Evolutionary conservation across 2,113 vertebrate genomes (phyloP), one percentile per base, ranked within the genome.

Genomic region (Steatornis caripensis): DNA sequence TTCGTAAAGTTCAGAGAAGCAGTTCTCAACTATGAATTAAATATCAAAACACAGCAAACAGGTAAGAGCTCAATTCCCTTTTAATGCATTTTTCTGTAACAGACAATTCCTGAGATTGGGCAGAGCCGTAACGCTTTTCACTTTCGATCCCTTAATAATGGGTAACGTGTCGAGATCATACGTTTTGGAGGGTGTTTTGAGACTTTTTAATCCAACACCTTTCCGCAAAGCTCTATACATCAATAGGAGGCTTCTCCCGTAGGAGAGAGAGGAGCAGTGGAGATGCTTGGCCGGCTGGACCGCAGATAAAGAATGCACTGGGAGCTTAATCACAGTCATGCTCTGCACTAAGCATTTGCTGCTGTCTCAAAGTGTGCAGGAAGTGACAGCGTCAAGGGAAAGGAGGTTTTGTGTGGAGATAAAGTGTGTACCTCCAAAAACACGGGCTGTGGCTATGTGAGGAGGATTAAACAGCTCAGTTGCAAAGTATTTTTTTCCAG

Each of bases 261-360:
- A 48, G 89, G 93, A 88, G 77, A 71, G 83, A 84, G 66, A 71
- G 62, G 90, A 95, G 82, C 71, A 76, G 94, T 79, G 92, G 95
- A 95, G 96, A 93, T 97, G 93, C 94, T 90, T 60, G 76, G 51
- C 93, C 97, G 98, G 97, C 97, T 98, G 98, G 94, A 79, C 87
- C 95, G 82, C 97, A 98, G 98, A 96, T 98, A 97, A 97, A 96
- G 97, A 93, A 97, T 95, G 71, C 94, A 62, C 95, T 95, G 94
- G 87, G 96, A 95, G 95, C 95, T 98, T 97, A 97, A 98, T 98
- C 90, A 65, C 97, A 97, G 95, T 95, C 95, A 30, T 93, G 96
- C 93, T 97, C 93, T 91, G 90, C 89, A 79, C 90, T 94, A 68
- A 95, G 91, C 96, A 96, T 97, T 98, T 95, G 94, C 93, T 90